A percentile compares a stretch with the other conserved stretches of the same genome.
phyloP scores from a whole-genome alignment of 1,140 invertebrate genomes.

The Drosophila novamexicana region DNA sequence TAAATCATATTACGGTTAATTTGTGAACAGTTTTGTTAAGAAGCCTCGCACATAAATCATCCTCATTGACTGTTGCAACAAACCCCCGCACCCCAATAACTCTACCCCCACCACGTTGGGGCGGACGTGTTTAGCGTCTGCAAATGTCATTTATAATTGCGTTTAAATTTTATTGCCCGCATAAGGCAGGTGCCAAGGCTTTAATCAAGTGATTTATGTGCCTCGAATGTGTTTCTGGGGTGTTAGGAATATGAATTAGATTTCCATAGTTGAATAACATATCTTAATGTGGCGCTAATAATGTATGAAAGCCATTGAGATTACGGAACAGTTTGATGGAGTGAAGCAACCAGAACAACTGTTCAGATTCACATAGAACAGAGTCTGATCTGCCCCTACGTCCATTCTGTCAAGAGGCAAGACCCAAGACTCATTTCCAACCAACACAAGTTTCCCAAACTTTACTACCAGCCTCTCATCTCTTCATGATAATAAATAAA shows the following conservation, averaged over 20 bases:
- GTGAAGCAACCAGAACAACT: too few species aligned
- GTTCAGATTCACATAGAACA: too few species aligned
- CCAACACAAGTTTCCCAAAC: background rate
- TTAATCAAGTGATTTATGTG: constrained; percentile 58
- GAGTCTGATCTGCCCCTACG: too few species aligned
- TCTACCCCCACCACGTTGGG: constrained; percentile 10
- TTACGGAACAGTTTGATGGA: background rate
- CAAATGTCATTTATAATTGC: constrained; percentile 67
- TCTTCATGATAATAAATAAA: constrained; percentile 10
- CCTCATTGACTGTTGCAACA: constrained; percentile 27
- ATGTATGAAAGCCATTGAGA: background rate
- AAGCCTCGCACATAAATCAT: constrained; percentile 70
- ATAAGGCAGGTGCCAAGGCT: constrained; percentile 23
- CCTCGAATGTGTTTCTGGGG: constrained; percentile 18
- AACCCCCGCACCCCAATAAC: background rate
- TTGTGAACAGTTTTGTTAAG: constrained; percentile 77
- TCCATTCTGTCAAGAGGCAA: too few species aligned
- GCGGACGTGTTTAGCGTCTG: constrained; percentile 60
- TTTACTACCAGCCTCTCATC: too few species aligned
- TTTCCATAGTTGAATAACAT: background rate
- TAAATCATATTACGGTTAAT: constrained; percentile 77
- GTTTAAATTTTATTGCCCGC: constrained; percentile 26
- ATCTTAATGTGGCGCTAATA: background rate
- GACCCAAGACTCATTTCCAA: too few species aligned
- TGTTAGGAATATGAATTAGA: background rate